Evolutionary conservation across 2,113 vertebrate species (phyloP).

Genomic region (Lanius ludovicianus): DNA sequence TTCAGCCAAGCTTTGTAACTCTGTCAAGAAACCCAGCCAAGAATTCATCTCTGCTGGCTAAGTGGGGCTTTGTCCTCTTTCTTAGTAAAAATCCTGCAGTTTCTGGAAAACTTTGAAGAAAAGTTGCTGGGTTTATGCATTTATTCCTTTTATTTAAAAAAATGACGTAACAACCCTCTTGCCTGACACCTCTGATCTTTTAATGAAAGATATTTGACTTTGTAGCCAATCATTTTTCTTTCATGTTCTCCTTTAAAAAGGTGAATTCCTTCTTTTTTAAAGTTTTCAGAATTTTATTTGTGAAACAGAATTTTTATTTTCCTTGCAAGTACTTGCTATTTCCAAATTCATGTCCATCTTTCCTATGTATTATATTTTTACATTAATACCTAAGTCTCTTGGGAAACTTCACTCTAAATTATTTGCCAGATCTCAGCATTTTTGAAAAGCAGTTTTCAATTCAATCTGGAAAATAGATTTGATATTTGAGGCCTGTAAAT

Average conservation of each 20-base stretch:
- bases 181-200: background rate
- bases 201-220: background rate
- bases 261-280: background rate
- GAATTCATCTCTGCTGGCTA: background rate
- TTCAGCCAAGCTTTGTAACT: background rate
- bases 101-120: background rate
- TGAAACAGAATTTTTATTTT: background rate
- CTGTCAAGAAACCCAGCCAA: background rate
- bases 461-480: background rate
- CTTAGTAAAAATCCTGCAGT: background rate
- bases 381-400: background rate
- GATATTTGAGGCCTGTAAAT: background rate
- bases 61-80: background rate
- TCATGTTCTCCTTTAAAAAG: background rate
- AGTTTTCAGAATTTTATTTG: background rate
- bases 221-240: background rate
- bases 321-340: background rate
- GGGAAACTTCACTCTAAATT: background rate
- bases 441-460: background rate
- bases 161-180: rapidly evolving
- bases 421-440: background rate
- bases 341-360: background rate
- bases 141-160: background rate
- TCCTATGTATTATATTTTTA: background rate
- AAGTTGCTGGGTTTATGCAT: background rate